Evolutionary conservation across 1,140 invertebrate genomes (phyloP).

Genomic region (Lepidotrigona ventralis): DNA sequence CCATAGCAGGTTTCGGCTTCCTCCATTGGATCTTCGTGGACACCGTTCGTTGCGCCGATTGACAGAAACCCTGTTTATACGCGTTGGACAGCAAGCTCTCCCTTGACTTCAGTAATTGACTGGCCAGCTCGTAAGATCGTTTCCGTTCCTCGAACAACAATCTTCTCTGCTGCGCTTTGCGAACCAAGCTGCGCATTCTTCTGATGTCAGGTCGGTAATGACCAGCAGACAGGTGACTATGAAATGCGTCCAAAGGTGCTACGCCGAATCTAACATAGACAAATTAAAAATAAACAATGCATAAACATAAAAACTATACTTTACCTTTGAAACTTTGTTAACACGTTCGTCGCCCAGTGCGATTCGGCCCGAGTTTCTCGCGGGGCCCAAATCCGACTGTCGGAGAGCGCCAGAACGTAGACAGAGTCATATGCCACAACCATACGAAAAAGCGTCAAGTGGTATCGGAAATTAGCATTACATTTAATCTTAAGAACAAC

Average conservation of each 20-base stretch:
- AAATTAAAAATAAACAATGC: background rate
- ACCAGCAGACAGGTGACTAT: conserved; percentile 83
- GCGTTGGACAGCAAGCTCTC: conserved; percentile 84
- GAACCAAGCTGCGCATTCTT: conserved; percentile 81
- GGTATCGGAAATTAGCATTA: no score
- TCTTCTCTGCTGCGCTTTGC: conserved; percentile 85
- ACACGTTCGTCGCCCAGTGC: no score
- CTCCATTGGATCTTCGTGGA: conserved; percentile 78
- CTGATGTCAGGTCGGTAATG: conserved; percentile 83
- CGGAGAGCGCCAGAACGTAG: no score
- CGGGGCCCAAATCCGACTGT: no score
- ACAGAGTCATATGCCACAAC: no score
- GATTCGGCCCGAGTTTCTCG: no score
- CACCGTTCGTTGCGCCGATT: conserved; percentile 80
- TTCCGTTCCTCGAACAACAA: conserved; percentile 83
- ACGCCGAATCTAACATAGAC: conserved; percentile 76
- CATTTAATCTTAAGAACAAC: no score
- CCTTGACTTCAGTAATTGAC: conserved; percentile 84
- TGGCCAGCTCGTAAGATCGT: conserved; percentile 81
- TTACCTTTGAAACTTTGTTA: background rate
- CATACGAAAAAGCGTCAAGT: no score
- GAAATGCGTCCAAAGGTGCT: conserved; percentile 79
- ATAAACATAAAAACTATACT: background rate
- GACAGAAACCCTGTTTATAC: conserved; percentile 78
- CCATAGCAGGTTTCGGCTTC: conserved; percentile 76